Percentiles rank a stretch among this genome's conserved stretches.
phyloP scores from a whole-genome alignment of 2,888 invertebrate genomes.

The Operophtera brumata region DNA sequence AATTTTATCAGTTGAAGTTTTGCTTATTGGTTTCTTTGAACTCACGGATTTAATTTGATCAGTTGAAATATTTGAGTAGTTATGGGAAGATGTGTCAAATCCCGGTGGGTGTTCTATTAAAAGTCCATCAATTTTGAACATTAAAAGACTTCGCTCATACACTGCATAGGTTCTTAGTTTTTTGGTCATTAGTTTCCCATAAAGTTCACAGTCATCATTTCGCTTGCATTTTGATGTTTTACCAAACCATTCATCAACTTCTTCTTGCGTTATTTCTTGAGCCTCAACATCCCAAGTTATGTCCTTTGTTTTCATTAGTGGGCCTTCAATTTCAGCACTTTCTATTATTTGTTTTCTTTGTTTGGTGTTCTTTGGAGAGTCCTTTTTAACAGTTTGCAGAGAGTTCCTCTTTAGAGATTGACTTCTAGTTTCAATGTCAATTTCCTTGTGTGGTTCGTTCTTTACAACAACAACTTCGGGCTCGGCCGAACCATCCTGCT shows the following conservation, averaged over 20 bases:
- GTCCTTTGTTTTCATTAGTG: not conserved
- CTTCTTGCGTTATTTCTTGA: not conserved
- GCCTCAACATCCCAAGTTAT: not conserved
- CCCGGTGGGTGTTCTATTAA: conserved; percentile 18
- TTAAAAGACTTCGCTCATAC: conserved; percentile 14
- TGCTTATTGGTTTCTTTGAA: not conserved
- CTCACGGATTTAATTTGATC: too few relatives aligned
- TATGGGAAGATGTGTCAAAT: conserved; percentile 2
- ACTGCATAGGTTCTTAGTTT: conserved; percentile 14
- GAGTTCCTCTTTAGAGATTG: not conserved
- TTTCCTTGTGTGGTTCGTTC: not conserved
- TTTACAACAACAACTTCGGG: not conserved
- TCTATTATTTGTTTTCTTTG: not conserved
- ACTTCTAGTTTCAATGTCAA: not conserved
- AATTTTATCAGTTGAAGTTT: too few relatives aligned
- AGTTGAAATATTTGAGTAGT: not conserved
- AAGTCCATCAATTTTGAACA: conserved; percentile 17
- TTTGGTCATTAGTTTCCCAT: conserved; percentile 12
- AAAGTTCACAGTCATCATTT: conserved; percentile 7
- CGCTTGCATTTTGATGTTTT: conserved; percentile 2
- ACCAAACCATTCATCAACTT: not conserved
- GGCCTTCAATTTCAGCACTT: not conserved
- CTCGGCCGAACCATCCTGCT: not conserved
- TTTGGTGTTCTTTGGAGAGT: not conserved
- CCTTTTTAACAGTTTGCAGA: not conserved